These are phyloP conservation scores for Pseudochirops corinnae DNA, from an alignment of 2,797 vertebrate genomes.

Conservation along the genomic window DNA sequence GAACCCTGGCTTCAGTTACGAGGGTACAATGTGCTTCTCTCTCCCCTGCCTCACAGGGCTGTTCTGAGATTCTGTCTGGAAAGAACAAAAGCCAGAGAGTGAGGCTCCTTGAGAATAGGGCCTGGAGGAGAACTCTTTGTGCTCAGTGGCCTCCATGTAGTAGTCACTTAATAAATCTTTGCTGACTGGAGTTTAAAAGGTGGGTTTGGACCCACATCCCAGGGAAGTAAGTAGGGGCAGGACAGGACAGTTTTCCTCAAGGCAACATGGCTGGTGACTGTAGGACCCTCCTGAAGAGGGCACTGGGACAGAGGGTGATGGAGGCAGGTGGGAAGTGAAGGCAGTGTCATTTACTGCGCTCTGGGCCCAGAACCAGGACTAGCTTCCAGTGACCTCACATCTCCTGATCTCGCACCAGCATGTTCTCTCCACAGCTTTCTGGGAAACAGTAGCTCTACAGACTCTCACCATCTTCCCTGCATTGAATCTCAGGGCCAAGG, in stretches of 20 bases:
- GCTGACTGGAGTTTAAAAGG: background rate
- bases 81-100: background rate
- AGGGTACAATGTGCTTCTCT: background rate
- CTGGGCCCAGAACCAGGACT: background rate
- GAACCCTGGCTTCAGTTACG: background rate
- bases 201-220: background rate
- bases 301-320: background rate
- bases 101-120: background rate
- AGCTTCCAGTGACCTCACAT: background rate
- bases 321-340: background rate
- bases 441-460: background rate
- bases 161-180: background rate
- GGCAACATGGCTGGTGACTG: background rate
- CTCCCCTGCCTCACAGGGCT: background rate
- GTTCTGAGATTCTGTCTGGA: slow-evolving; percentile 15
- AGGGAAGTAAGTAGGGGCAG: too few species aligned
- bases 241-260: background rate
- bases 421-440: background rate
- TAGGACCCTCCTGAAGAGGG: background rate
- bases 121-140: background rate
- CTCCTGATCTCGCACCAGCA: background rate
- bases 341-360: background rate
- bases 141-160: background rate
- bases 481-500: background rate
- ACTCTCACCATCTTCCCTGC: background rate